These are phyloP conservation scores for Solea senegalensis DNA, from an alignment of 2,113 vertebrate species.

Conservation along the genomic window DNA sequence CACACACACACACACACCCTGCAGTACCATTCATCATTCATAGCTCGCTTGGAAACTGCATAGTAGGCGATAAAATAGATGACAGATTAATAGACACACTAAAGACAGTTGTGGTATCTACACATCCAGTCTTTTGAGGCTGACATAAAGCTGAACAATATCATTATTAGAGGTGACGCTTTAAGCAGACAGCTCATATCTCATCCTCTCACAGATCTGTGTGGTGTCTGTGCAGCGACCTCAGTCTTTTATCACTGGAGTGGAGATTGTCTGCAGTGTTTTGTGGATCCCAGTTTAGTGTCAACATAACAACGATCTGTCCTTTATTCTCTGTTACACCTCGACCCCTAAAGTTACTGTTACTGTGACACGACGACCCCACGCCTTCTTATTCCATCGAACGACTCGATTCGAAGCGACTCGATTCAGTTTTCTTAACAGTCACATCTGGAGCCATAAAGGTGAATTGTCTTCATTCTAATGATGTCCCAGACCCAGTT, in stretches of 20 bases:
- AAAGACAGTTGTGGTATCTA: slow-evolving; percentile 33
- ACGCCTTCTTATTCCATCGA: no score
- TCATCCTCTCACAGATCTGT: not conserved
- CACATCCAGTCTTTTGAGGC: slow-evolving; percentile 18
- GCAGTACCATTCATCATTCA: slow-evolving; percentile 60
- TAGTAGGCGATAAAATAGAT: slow-evolving; percentile 60
- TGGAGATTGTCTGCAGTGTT: not conserved
- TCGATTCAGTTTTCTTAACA: not conserved
- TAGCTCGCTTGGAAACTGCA: slow-evolving; percentile 45
- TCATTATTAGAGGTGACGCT: slow-evolving; percentile 46
- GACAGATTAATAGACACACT: slow-evolving; percentile 63
- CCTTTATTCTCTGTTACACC: not conserved
- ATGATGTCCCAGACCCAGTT: no score
- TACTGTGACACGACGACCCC: no score
- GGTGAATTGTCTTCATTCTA: no score
- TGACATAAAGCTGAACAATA: slow-evolving; percentile 19
- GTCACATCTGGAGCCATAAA: not conserved
- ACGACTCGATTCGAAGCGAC: no score
- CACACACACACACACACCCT: slow-evolving; percentile 19
- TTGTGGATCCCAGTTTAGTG: not conserved
- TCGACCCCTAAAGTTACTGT: no score
- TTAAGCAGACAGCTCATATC: slow-evolving; percentile 32
- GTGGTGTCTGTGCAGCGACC: not conserved
- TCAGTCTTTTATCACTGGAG: slow-evolving; percentile 1
- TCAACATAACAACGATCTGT: not conserved